phyloP scores from a whole-genome alignment of 2,113 vertebrate species.

The Nycticryphes semicollaris region DNA sequence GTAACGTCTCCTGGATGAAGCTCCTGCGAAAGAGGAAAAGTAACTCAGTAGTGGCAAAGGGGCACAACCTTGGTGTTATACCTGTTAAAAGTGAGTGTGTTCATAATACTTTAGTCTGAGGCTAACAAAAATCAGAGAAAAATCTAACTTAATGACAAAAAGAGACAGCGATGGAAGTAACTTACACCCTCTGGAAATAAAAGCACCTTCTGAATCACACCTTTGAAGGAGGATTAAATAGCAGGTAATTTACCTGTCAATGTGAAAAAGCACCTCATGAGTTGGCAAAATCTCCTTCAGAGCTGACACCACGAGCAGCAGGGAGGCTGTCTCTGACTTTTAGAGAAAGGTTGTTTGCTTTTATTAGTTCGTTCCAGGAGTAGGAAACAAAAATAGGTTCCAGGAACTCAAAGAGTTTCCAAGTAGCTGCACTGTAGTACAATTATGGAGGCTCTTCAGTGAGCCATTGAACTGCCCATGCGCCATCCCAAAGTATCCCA shows the following conservation, averaged over 20 bases:
- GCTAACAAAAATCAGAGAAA: background rate
- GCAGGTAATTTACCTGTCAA: background rate
- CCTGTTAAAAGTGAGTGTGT: background rate
- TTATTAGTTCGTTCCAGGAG: background rate
- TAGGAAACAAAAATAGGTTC: background rate
- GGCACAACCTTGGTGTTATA: too few species aligned
- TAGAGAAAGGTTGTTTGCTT: background rate
- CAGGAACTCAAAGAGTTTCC: background rate
- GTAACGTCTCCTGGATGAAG: background rate
- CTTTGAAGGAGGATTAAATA: background rate
- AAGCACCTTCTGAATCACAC: background rate
- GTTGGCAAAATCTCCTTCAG: background rate
- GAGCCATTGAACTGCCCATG: background rate
- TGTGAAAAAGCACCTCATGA: background rate
- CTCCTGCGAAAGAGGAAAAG: background rate
- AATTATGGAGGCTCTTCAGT: background rate
- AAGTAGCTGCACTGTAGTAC: background rate
- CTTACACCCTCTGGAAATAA: background rate
- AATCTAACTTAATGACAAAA: background rate
- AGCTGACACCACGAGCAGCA: background rate
- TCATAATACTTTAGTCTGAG: background rate
- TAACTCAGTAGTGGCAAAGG: background rate
- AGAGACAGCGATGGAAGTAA: accelerated
- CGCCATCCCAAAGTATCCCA: background rate
- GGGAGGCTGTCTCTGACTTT: background rate